Conservation (phyloP, 30 jellyfish, hydroid and myxozoan species). For the Phacellophora camtschatica region DNA sequence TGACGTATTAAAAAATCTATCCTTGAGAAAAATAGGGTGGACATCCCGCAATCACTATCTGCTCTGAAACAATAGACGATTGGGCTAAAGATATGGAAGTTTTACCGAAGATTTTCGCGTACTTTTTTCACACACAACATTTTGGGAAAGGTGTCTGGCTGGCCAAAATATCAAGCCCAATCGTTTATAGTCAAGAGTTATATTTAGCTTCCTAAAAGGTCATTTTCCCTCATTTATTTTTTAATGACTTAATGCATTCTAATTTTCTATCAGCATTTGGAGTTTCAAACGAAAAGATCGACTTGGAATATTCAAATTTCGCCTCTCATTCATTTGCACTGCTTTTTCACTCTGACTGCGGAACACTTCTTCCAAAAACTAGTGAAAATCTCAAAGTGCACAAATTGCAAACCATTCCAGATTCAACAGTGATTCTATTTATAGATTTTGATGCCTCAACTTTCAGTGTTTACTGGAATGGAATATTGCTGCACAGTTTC, state of each 20-base stretch:
- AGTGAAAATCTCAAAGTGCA: background rate
- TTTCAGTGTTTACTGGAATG: background rate
- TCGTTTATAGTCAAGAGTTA: no score
- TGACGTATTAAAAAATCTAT: no score
- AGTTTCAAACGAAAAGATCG: background rate
- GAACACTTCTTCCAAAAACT: background rate
- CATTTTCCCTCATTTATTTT: background rate
- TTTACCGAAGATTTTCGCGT: no score
- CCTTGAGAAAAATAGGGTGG: no score
- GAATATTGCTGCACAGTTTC: background rate
- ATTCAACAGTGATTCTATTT: background rate
- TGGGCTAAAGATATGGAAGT: no score
- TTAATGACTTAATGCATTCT: background rate
- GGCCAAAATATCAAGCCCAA: no score
- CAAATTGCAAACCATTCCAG: background rate
- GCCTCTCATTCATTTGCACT: background rate
- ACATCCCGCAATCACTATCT: no score
- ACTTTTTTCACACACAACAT: no score
- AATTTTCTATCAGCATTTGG: background rate
- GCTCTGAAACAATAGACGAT: no score
- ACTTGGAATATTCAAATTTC: background rate
- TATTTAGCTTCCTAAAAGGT: no score
- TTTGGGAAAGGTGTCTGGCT: no score
- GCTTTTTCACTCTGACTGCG: background rate
- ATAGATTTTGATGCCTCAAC: background rate